Evolutionary conservation across 2,888 invertebrate genomes (phyloP), one percentile per base, ranked within the genome.

Genomic region (Nudaria mundana): DNA sequence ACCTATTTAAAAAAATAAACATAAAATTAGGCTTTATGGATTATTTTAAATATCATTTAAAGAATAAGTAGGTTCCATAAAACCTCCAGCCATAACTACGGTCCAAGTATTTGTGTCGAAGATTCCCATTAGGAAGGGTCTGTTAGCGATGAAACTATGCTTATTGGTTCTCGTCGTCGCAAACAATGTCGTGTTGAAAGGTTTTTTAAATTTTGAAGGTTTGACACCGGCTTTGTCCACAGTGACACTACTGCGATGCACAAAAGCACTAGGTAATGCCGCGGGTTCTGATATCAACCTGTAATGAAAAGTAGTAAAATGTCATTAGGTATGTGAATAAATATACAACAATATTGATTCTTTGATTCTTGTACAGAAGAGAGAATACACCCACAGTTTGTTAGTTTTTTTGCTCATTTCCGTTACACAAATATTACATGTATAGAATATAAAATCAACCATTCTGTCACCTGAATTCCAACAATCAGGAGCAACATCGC

Each of bases 121-220:
- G 0, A 68, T 33, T 0, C 44, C 59, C 10, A 52, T 60, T 32
- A 60, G 23, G 35, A 64, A 65, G 0, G 68, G 65, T 28, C 43
- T 46, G 32, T 68, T 60, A 2, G 56, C 58, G 3, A 61, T 52
- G 31, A 64, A 68, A 12, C 4, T 20, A 8, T 7, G 7, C n/a
- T 30, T 20, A 20, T 5, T 12, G 8, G 12, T 5, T 0, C 49
- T 34, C 4, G 56, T 52, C 3, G 53, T 12, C 0, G 53, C 56
- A 0, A 53, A 56, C 2, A 37, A 52, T 5, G 48, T 22, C 14
- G 30, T 23, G 8, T 35, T 16, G 10, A 11, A 8, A 5, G 18
- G n/a, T 11, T 34, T 12, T 11, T 30, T 12, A 1, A 30, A 30
- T 20, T 30, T 12, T 16, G 30, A 4, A 1, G 12, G 5, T n/a